These are phyloP conservation scores for Hymenopus coronatus DNA, from an alignment of 2,888 invertebrate species.

Conservation along the genomic window DNA sequence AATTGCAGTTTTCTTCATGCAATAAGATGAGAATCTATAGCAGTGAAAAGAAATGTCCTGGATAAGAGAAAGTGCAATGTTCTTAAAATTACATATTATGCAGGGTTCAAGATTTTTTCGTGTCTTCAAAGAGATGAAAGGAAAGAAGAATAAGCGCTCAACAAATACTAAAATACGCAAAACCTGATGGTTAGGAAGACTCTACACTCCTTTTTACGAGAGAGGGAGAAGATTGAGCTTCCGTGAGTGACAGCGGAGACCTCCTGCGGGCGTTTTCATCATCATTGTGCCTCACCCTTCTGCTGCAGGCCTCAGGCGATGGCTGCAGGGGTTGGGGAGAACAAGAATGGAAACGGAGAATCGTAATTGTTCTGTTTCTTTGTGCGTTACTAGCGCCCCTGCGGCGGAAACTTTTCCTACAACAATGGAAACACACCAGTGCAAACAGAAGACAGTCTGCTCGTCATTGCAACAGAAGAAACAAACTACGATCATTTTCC, in stretches of 20 bases:
- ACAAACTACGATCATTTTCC: not conserved
- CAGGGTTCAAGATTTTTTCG: not conserved
- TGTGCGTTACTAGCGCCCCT: not conserved
- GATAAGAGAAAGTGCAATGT: too few species aligned
- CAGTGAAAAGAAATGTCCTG: too few species aligned
- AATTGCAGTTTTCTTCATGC: too few species aligned
- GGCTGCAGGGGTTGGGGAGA: not conserved
- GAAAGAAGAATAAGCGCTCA: not conserved
- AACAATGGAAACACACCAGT: not conserved
- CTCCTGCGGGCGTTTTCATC: slow-evolving; percentile 27
- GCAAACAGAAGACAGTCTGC: not conserved
- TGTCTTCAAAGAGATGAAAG: not conserved
- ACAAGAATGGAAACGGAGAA: not conserved
- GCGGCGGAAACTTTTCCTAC: not conserved
- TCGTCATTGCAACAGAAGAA: not conserved
- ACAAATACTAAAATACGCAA: not conserved
- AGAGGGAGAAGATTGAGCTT: slow-evolving; percentile 8
- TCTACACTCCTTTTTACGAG: not conserved
- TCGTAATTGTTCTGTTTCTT: not conserved
- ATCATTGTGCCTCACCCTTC: slow-evolving; percentile 20
- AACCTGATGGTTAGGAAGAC: not conserved
- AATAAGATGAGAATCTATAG: too few species aligned
- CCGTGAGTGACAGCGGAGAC: slow-evolving; percentile 23
- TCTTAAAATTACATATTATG: not conserved
- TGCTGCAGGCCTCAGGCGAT: not conserved